A percentile compares a stretch with the other conserved stretches of the same genome.
Evolutionary conservation across 2,797 vertebrate genomes (phyloP).

Genomic region (Lagorchestes hirsutus): DNA sequence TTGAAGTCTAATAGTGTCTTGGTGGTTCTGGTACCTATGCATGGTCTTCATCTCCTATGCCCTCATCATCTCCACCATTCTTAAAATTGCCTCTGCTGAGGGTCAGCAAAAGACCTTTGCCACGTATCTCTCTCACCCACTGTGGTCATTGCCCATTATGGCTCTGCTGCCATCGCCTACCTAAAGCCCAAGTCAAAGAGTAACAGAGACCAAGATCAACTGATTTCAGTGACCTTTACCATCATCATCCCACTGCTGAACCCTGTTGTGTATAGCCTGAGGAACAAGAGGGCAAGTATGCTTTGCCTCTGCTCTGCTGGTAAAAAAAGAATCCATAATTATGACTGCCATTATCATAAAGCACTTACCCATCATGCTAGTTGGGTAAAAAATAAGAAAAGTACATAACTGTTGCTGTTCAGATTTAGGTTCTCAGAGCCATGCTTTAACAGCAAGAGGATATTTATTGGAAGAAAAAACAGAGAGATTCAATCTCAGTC

Average conservation of each 20-base stretch:
- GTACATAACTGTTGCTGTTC: neutral
- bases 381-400: neutral
- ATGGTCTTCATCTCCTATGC: conserved; percentile 67
- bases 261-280: conserved; percentile 60
- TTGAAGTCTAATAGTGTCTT: conserved; percentile 48
- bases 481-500: neutral
- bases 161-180: conserved; percentile 54
- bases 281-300: conserved; percentile 55
- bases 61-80: conserved; percentile 59
- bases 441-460: neutral
- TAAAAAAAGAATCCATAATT: conserved; percentile 27
- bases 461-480: neutral
- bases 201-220: conserved; percentile 33
- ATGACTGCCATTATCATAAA: neutral
- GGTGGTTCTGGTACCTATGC: conserved; percentile 42
- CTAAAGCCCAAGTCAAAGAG: conserved; percentile 64
- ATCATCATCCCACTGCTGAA: conserved; percentile 59
- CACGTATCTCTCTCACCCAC: conserved; percentile 58
- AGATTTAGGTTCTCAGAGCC: neutral
- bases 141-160: conserved; percentile 33
- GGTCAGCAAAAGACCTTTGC: conserved; percentile 56
- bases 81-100: conserved; percentile 34
- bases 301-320: neutral
- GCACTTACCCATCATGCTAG: neutral
- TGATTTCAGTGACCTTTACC: conserved; percentile 60